Conservation (phyloP, 2,113 vertebrate genomes). For the Euleptes europaea region DNA sequence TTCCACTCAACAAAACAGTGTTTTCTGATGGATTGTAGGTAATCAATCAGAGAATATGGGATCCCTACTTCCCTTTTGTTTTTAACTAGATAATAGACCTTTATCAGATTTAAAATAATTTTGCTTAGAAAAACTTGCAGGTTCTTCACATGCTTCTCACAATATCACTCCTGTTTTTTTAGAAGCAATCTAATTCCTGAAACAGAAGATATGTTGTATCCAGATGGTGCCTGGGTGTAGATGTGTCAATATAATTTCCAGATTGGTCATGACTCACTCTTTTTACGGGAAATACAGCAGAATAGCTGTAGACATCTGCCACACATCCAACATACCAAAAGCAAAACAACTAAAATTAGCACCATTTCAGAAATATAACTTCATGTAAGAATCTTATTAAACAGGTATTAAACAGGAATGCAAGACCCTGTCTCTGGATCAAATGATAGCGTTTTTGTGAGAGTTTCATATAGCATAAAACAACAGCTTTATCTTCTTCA, state of each 20-base stretch:
- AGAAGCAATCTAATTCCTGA: conserved; percentile 2
- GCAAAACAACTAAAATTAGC: conserved; percentile 29
- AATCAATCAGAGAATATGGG: background rate
- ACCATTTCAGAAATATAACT: conserved; percentile 27
- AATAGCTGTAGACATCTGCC: conserved; percentile 46
- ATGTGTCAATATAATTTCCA: conserved; percentile 18
- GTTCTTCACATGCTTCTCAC: conserved; percentile 17
- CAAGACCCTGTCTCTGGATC: conserved; percentile 14
- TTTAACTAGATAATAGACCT: background rate
- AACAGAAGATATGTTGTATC: conserved; percentile 28
- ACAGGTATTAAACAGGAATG: background rate
- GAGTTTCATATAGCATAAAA: background rate
- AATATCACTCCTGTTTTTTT: conserved; percentile 17
- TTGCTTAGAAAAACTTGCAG: conserved; percentile 14
- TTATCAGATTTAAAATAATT: background rate
- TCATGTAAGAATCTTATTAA: conserved; percentile 29
- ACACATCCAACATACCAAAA: conserved; percentile 46
- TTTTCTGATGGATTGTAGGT: background rate
- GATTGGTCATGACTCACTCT: conserved; percentile 44
- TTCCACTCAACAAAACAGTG: background rate
- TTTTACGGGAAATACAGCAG: conserved; percentile 38
- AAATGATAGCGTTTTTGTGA: background rate
- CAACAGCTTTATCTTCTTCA: background rate
- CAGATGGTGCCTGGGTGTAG: conserved; percentile 38
- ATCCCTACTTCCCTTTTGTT: background rate